A percentile compares a stretch with the other conserved stretches of the same genome.
Conservation (phyloP, 2,888 invertebrate species). For the Cacoxenus indagator region DNA sequence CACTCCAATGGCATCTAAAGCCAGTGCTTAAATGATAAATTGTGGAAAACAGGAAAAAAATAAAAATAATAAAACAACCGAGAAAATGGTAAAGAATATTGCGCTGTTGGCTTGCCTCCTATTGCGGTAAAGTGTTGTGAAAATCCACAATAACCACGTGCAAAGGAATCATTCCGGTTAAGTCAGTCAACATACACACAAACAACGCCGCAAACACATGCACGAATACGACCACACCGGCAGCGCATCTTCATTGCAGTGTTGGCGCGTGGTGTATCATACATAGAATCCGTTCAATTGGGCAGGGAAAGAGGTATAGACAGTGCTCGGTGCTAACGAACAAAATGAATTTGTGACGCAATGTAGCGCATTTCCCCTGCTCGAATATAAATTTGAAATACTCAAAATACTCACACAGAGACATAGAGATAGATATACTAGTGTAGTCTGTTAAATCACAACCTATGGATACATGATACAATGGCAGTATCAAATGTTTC, state of each 20-base stretch:
- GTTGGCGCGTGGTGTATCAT: not conserved
- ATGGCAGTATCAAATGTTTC: not conserved
- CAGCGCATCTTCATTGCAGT: not conserved
- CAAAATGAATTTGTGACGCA: not conserved
- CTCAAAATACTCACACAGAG: not conserved
- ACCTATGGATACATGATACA: no score
- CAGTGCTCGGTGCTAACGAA: not conserved
- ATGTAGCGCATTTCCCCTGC: slow-evolving; percentile 2
- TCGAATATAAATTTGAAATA: slow-evolving; percentile 9
- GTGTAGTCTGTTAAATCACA: not conserved
- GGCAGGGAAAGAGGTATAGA: not conserved
- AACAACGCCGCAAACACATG: not conserved
- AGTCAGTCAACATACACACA: not conserved
- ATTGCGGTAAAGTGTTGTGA: slow-evolving; percentile 55
- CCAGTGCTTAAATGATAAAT: slow-evolving; percentile 53
- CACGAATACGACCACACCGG: not conserved
- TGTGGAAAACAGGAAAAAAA: slow-evolving; percentile 29
- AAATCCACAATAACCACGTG: slow-evolving; percentile 43
- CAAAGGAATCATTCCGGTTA: not conserved
- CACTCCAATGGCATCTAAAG: slow-evolving; percentile 12
- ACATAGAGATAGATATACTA: not conserved
- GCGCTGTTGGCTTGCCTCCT: no score
- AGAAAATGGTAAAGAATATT: slow-evolving; percentile 10
- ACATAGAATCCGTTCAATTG: not conserved
- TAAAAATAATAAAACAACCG: not conserved